Conservation (phyloP, 2,113 vertebrate genomes). For the Sander vitreus region DNA sequence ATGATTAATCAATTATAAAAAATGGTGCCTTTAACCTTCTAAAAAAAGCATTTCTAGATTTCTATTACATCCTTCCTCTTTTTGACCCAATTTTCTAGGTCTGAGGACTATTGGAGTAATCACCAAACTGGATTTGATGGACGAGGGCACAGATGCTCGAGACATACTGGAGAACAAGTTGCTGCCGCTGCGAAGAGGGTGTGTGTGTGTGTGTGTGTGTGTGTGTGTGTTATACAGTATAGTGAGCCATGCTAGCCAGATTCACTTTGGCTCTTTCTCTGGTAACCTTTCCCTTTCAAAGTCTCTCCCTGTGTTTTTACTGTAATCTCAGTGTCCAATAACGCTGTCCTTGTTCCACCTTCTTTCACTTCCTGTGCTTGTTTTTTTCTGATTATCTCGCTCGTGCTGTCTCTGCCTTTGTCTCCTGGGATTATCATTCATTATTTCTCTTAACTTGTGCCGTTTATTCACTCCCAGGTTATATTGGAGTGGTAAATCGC, state of each 20-base stretch:
- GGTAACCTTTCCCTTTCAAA: neutral
- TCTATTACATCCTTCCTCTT: neutral
- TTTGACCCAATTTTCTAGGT: slow-evolving; percentile 76
- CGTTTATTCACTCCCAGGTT: slow-evolving; percentile 78
- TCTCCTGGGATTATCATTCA: neutral
- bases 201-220: too few species aligned
- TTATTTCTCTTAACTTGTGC: slow-evolving; percentile 1
- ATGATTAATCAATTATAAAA: too few species aligned
- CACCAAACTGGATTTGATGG: slow-evolving; percentile 96
- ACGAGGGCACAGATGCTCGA: slow-evolving; percentile 94
- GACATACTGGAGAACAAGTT: slow-evolving; percentile 94
- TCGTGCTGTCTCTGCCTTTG: neutral
- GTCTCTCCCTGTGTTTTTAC: neutral
- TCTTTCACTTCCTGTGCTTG: neutral
- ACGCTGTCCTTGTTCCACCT: neutral
- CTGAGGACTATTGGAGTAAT: slow-evolving; percentile 94
- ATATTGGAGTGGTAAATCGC: slow-evolving; percentile 90
- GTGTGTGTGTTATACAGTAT: neutral
- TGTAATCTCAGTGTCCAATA: neutral
- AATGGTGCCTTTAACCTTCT: neutral
- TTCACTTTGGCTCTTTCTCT: neutral
- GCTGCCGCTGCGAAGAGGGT: slow-evolving; percentile 91
- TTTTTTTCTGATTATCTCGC: neutral
- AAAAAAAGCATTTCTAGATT: neutral
- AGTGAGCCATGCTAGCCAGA: neutral